Evolutionary conservation across 2,113 vertebrate species (phyloP), one percentile per base, ranked within the genome.

Genomic region (Otis tarda): DNA sequence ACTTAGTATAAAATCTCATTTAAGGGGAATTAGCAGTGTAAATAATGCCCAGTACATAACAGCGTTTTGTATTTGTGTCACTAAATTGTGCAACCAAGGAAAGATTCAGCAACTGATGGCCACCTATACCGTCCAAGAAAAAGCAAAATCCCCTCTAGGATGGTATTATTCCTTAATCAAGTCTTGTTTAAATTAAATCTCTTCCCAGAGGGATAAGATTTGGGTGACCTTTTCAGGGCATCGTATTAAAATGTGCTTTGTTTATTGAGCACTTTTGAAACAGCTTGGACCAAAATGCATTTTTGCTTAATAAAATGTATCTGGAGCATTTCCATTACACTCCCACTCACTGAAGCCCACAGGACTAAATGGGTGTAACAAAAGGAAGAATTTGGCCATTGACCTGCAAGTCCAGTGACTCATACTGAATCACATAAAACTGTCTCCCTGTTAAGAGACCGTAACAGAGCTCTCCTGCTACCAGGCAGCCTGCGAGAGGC

Each of bases 381-480:
- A 90, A 89, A 86, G 12, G 41, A 95, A 82, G 67, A 84, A 96
- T 93, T 94, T 96, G 96, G 87, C 85, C 73, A 71, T 53, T 89
- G 95, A 71, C 57, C 88, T 92, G 79, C 35, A 68, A 49, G 15
- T 35, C 39, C 73, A 73, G 49, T 92, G 88, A 94, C 57, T 96
- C 86, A 91, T 14, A 30, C 39, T 57, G 76, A 79, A 24, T 90
- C 88, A 64, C 64, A 75, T 37, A 70, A 76, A 90, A n/a, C 27
- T 78, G 21, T 25, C 56, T 88, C 65, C 60, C 55, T 55, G 30
- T 55, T 21, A 52, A 52, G 39, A 67, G 33, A 17, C 56, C 75
- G 14, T 24, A 63, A 19, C 67, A 65, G 57, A 73, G 20, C 43
- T 55, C 83, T 56, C 24, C 93, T 87, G 84, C 37, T 77, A 43